phyloP scores from a whole-genome alignment of 2,113 vertebrate species.

The Oenanthe melanoleuca region DNA sequence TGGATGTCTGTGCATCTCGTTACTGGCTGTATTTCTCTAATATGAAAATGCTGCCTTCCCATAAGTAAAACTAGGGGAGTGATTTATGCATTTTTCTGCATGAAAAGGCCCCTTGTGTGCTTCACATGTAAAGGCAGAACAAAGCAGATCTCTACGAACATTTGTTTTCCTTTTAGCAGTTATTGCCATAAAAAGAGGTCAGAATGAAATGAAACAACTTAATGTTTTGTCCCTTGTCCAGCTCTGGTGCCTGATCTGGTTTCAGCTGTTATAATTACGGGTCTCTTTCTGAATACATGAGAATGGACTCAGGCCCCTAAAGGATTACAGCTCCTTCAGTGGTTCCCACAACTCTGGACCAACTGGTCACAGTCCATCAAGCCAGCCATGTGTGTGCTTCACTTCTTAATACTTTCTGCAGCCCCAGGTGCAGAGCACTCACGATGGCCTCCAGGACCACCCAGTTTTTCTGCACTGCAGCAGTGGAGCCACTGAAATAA shows the following conservation, averaged over 20 bases:
- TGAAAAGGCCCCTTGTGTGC: slow-evolving; percentile 56
- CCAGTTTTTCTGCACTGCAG: slow-evolving; percentile 1
- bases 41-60: slow-evolving; percentile 38
- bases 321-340: not conserved
- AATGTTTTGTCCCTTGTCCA: slow-evolving; percentile 55
- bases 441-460: not conserved
- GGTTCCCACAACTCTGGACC: slow-evolving; percentile 49
- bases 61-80: slow-evolving; percentile 41
- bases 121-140: slow-evolving; percentile 52
- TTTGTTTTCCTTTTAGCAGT: slow-evolving; percentile 73
- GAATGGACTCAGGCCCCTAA: not conserved
- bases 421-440: slow-evolving; percentile 30
- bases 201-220: slow-evolving; percentile 67
- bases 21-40: slow-evolving; percentile 48
- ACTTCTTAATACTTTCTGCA: slow-evolving; percentile 12
- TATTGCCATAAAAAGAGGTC: slow-evolving; percentile 64
- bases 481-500: not conserved
- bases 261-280: slow-evolving; percentile 41
- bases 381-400: not conserved
- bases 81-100: slow-evolving; percentile 52
- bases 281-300: not conserved
- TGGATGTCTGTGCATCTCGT: slow-evolving; percentile 20
- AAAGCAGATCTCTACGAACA: slow-evolving; percentile 49
- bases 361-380: slow-evolving; percentile 50
- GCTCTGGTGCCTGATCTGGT: slow-evolving; percentile 55